A percentile compares a stretch with the other conserved stretches of the same genome.
Conservation (phyloP, 2,113 vertebrate species). For the Tragelaphus imberbis region DNA sequence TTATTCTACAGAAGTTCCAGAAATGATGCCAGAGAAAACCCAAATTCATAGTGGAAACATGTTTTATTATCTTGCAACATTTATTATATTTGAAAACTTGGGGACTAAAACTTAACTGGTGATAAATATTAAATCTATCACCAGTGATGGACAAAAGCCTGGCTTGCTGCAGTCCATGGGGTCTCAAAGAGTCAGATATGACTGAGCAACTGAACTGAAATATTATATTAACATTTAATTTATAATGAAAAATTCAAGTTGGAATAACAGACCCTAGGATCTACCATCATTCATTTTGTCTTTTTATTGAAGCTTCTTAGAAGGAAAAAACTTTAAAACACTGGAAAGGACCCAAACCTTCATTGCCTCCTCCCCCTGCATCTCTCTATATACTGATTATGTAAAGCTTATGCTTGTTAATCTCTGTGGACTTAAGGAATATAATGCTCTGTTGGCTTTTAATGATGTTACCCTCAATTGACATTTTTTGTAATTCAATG, state of each 20-base stretch:
- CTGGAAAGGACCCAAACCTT: background rate
- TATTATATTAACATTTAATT: background rate
- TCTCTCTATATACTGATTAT: conserved; percentile 4
- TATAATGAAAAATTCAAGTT: background rate
- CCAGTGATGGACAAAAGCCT: background rate
- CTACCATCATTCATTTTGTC: background rate
- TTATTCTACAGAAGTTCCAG: background rate
- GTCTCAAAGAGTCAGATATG: background rate
- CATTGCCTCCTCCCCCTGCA: background rate
- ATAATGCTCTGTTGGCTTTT: conserved; percentile 12
- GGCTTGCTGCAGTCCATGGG: background rate
- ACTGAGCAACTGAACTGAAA: background rate
- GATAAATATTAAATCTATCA: background rate
- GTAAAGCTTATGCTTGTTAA: background rate
- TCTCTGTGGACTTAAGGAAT: conserved; percentile 11
- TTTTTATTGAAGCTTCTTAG: background rate
- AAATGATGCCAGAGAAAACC: background rate
- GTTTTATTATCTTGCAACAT: background rate
- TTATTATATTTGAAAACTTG: background rate
- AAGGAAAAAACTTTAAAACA: background rate
- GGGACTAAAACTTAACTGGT: background rate
- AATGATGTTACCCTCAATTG: conserved; percentile 16
- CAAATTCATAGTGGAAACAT: background rate
- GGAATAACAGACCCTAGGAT: background rate
- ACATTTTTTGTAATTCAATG: conserved; percentile 32